phyloP scores from a whole-genome alignment of 2,888 invertebrate species.

The Syritta pipiens region DNA sequence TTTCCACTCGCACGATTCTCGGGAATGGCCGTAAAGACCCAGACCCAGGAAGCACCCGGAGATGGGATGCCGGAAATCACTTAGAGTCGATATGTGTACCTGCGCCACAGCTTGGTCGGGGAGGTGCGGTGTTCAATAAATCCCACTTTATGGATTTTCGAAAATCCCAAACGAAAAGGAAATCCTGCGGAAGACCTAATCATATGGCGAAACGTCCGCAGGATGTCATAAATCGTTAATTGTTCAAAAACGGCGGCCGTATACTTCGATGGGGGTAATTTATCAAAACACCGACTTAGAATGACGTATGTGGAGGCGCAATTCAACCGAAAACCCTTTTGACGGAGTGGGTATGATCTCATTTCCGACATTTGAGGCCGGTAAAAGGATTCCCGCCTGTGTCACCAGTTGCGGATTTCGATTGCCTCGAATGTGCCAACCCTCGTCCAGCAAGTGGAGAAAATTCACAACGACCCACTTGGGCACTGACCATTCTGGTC shows the following conservation, averaged over 20 bases:
- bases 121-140: conserved; percentile 25
- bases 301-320: conserved; percentile 3
- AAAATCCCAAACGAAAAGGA: neutral
- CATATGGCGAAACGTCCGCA: conserved; percentile 28
- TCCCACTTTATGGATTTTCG: conserved; percentile 18
- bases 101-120: too few species aligned
- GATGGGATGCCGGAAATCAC: conserved; percentile 14
- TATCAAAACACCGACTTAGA: neutral
- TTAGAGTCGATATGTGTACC: conserved; percentile 7
- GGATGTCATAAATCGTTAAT: conserved; percentile 24
- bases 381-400: neutral
- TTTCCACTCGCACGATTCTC: conserved; percentile 20
- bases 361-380: neutral
- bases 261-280: neutral
- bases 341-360: too few species aligned
- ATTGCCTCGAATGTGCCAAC: too few species aligned
- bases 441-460: too few species aligned
- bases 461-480: too few species aligned
- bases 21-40: conserved; percentile 8
- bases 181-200: neutral
- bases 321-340: neutral
- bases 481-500: too few species aligned
- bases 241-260: neutral
- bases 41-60: neutral
- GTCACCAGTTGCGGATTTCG: too few species aligned